Conservation (phyloP, 2,113 vertebrate genomes). For the Melanocharis versteri region DNA sequence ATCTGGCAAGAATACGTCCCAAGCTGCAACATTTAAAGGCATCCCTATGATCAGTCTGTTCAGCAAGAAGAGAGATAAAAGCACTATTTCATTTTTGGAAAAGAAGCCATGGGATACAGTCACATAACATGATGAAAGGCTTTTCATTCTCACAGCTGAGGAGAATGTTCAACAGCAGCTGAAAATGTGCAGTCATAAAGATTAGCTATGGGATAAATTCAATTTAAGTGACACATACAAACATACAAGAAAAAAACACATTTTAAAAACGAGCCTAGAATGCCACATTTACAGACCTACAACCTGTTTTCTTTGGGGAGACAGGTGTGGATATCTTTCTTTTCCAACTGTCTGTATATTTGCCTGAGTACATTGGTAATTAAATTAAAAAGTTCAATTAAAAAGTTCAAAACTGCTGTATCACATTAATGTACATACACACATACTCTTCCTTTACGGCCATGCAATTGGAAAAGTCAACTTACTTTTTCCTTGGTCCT, state of each 20-base stretch:
- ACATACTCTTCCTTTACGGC: not conserved
- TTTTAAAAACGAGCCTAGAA: not conserved
- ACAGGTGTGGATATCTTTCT: not conserved
- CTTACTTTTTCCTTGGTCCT: constrained; percentile 95
- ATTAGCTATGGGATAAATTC: not conserved
- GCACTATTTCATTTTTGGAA: not conserved
- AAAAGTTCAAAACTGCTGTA: not conserved
- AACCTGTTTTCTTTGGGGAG: not conserved
- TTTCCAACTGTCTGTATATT: not conserved
- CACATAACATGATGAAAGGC: not conserved
- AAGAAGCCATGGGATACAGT: not conserved
- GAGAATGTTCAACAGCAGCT: not conserved
- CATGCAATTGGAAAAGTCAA: not conserved
- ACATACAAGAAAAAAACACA: not conserved
- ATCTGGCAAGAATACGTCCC: not conserved
- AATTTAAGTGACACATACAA: not conserved
- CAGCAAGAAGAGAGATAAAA: not conserved
- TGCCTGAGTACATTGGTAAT: not conserved
- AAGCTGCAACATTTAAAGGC: not conserved
- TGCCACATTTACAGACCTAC: not conserved
- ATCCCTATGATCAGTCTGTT: not conserved
- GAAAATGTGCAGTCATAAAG: not conserved
- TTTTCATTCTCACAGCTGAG: not conserved
- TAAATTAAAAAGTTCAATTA: too few species aligned
- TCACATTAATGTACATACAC: not conserved